Base-by-base conservation (phyloP, 2,797 vertebrate species). In the Merluccius polli region DNA sequence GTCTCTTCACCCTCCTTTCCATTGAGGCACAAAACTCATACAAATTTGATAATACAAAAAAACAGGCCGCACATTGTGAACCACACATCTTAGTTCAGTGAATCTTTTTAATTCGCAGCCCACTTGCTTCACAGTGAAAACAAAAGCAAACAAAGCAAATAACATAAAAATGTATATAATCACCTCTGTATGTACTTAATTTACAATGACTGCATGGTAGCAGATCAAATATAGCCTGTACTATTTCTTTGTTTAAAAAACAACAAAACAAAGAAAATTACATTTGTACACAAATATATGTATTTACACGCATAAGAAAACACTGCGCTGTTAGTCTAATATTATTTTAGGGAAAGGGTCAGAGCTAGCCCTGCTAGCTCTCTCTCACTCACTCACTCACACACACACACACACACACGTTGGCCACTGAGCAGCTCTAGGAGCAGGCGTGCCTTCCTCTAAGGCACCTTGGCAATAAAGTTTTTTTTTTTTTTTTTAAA, bases 321-420 rank as follows among this genome's bases (percentile, higher is more conserved):
- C 83, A 84, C 73, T 73, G 78, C 75, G 80, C 73, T 77, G 79
- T 81, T 36, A 75, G 75, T 87, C 29, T 27, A 27, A 84, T 35
- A 85, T 79, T 78, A 83, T 70, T 85, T 73, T 78, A 78, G n/a
- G 73, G 65, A 75, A 79, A 75, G 41, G 71, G 68, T 70, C 31
- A 81, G 52, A 85, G 90, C 93, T 90, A 94, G 93, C 85, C 91
- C 93, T 82, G 92, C 93, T 93, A 93, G 92, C 91, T 77, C 18
- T 35, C 69, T 35, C 21, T 13, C 69, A 18, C 67, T 31, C 67
- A 31, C 67, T 15, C 67, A 31, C 67, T 77, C 18, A 71, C 69
- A 71, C 21, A 21, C 69, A 18, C 67, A 69, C 67, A 31, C 67
- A 31, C 67, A 31, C 67, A 69, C 67, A 75, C 31, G 35, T 24